Evolutionary conservation across 2,113 vertebrate genomes (phyloP).

Genomic region (Meles meles): DNA sequence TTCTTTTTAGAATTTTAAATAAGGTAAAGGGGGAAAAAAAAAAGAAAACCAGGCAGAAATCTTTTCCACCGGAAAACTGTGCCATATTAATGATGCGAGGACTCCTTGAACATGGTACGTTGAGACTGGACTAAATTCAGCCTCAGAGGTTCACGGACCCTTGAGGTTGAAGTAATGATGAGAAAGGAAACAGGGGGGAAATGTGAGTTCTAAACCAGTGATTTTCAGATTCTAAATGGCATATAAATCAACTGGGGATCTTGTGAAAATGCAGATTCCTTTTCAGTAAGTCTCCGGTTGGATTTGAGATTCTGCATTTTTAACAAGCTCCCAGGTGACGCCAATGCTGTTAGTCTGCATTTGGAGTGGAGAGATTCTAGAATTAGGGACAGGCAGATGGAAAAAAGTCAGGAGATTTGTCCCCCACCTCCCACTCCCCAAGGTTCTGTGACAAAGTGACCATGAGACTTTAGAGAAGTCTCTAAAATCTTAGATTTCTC

Average conservation of each 20-base stretch:
- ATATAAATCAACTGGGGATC: background rate
- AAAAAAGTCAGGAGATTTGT: background rate
- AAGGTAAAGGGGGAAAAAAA: background rate
- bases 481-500: background rate
- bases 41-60: background rate
- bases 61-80: background rate
- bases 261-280: slow-evolving; percentile 30
- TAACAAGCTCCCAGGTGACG: background rate
- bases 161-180: background rate
- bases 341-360: background rate
- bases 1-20: slow-evolving; percentile 43
- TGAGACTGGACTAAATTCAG: background rate
- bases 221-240: background rate
- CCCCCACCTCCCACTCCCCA: background rate
- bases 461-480: background rate
- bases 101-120: background rate
- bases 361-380: background rate
- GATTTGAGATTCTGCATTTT: background rate
- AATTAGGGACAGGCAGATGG: background rate
- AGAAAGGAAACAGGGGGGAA: background rate
- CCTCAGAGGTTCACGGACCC: background rate
- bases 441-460: background rate
- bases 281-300: background rate
- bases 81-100: background rate
- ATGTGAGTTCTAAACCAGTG: background rate